phyloP scores from a whole-genome alignment of 2,113 vertebrate genomes.

The Hydrochoerus hydrochaeris region DNA sequence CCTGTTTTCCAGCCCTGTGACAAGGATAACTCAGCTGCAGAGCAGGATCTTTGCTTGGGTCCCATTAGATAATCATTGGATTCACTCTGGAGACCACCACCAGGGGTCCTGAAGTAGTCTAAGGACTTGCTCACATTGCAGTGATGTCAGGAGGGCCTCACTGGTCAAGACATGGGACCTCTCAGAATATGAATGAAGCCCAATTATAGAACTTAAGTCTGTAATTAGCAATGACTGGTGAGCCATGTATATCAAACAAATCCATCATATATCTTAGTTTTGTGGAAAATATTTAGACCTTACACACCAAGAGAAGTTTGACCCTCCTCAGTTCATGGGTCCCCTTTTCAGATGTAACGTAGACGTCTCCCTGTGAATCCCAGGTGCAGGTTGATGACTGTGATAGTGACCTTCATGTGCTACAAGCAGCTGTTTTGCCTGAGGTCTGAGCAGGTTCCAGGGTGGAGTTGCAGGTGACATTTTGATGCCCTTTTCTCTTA shows the following conservation, averaged over 20 bases:
- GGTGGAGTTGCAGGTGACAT: background rate
- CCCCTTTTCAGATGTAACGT: background rate
- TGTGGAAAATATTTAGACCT: background rate
- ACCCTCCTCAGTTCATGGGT: background rate
- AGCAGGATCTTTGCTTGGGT: background rate
- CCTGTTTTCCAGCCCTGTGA: rapidly evolving
- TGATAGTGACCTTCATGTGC: background rate
- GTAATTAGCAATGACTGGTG: background rate
- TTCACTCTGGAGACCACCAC: background rate
- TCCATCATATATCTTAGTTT: background rate
- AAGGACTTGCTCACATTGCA: background rate
- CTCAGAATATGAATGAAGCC: background rate
- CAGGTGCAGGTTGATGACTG: rapidly evolving
- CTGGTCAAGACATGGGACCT: rapidly evolving
- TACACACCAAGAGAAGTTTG: background rate
- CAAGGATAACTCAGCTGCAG: background rate
- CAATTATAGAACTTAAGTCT: background rate
- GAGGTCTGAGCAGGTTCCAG: background rate
- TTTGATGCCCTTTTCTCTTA: background rate
- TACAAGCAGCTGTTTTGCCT: background rate
- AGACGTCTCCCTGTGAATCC: background rate
- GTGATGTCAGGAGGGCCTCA: rapidly evolving
- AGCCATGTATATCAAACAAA: background rate
- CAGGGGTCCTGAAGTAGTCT: background rate
- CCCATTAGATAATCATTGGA: background rate